Evolutionary conservation across 2,797 vertebrate genomes (phyloP).

Genomic region (Agapornis canus): DNA sequence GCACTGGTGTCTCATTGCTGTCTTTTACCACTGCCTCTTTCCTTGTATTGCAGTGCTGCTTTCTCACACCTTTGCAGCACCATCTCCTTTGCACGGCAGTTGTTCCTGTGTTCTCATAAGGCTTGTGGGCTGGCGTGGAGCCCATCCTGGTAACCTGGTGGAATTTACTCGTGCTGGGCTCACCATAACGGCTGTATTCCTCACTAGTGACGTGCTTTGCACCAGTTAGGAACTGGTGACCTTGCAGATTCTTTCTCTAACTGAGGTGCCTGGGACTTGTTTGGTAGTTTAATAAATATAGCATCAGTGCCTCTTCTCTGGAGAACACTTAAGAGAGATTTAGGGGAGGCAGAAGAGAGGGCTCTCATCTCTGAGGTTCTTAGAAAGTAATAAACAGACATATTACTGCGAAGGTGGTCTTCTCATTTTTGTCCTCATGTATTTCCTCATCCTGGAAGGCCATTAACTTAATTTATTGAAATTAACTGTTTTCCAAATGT

Average conservation of each 20-base stretch:
- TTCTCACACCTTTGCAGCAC: not conserved
- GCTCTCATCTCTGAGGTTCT: not conserved
- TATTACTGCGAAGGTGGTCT: not conserved
- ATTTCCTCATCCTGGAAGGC: not conserved
- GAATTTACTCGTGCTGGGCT: not conserved
- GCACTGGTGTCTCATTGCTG: not conserved
- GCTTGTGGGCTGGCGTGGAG: not conserved
- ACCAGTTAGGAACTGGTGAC: not conserved
- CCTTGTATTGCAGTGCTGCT: rapidly evolving
- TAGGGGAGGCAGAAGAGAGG: not conserved
- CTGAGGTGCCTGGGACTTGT: not conserved
- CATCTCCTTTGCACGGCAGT: not conserved
- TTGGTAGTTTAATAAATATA: slow-evolving; percentile 4
- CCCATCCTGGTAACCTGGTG: not conserved
- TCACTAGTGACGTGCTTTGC: rapidly evolving
- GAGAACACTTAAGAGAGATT: not conserved
- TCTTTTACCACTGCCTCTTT: not conserved
- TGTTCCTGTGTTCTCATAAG: not conserved
- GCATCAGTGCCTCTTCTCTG: not conserved
- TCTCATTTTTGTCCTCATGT: not conserved
- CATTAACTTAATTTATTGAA: not conserved
- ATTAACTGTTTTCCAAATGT: not conserved
- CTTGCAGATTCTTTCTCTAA: not conserved
- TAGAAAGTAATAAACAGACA: not conserved
- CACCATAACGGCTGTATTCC: rapidly evolving